phyloP scores from a whole-genome alignment of 2,113 vertebrate species.

The Trematocara macrostoma region DNA sequence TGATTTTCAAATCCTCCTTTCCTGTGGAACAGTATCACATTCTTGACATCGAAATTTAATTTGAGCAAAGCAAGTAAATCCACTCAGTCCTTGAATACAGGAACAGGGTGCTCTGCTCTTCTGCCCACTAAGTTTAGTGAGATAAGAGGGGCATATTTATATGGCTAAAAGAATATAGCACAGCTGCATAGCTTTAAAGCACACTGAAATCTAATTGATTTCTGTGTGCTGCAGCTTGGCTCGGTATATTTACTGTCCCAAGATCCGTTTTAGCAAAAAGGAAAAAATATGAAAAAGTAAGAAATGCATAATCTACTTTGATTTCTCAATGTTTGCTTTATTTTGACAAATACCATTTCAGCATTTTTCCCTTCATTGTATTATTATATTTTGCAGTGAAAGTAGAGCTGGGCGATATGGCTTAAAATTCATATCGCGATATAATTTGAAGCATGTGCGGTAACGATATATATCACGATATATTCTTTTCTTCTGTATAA shows the following conservation, averaged over 20 bases:
- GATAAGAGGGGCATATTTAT: neutral
- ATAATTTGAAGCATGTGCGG: too few species aligned
- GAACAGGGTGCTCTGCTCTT: neutral
- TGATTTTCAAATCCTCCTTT: neutral
- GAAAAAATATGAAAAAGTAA: neutral
- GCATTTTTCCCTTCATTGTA: neutral
- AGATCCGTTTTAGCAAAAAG: neutral
- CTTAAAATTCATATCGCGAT: too few species aligned
- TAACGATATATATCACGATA: too few species aligned
- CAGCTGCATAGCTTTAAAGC: neutral
- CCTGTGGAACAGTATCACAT: neutral
- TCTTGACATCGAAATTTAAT: neutral
- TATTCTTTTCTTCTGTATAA: too few species aligned
- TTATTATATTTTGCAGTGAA: neutral
- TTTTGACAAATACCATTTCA: neutral
- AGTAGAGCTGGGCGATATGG: too few species aligned
- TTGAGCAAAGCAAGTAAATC: neutral
- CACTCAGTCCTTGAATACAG: neutral
- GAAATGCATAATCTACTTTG: neutral
- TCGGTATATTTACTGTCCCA: neutral
- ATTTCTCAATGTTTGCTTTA: neutral
- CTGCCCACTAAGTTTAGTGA: neutral
- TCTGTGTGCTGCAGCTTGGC: neutral
- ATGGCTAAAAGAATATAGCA: neutral
- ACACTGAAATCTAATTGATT: neutral